These are phyloP conservation scores for Brachionus angularis DNA, from an alignment of 1,140 invertebrate genomes.

Conservation along the genomic window DNA sequence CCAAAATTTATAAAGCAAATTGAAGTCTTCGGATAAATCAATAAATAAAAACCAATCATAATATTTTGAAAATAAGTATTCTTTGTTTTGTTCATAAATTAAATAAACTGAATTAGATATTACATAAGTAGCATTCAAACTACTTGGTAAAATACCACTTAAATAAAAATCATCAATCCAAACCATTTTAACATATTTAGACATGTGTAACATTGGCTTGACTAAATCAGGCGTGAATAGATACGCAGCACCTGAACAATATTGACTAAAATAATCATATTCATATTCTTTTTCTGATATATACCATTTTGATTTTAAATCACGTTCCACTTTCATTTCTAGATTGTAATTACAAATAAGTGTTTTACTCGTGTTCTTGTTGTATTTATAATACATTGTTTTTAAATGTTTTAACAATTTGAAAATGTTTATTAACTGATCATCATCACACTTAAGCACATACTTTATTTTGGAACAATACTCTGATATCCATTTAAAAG, in stretches of 20 bases:
- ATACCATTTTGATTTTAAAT: neutral
- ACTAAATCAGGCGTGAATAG: neutral
- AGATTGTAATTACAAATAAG: neutral
- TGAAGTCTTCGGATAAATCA: neutral
- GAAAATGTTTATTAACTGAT: conserved; percentile 46
- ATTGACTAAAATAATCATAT: neutral
- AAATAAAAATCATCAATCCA: conserved; percentile 46
- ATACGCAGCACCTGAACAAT: neutral
- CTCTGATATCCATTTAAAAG: conserved; percentile 45
- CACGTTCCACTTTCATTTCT: neutral
- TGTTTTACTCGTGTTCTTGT: neutral
- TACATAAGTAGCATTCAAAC: too few relatives aligned
- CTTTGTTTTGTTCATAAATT: too few relatives aligned
- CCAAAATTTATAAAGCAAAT: neutral
- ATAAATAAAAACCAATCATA: neutral
- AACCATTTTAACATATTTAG: conserved; percentile 38
- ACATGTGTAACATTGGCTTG: neutral
- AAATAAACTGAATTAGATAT: too few relatives aligned
- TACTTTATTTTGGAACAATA: conserved; percentile 41
- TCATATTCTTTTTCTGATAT: neutral
- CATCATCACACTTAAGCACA: conserved; percentile 46
- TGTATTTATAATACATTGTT: too few relatives aligned
- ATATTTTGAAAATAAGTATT: neutral
- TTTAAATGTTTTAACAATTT: too few relatives aligned
- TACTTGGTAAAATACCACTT: too few relatives aligned